A percentile compares a stretch with the other conserved stretches of the same genome.
These are phyloP conservation scores for Netelia virgata DNA, from an alignment of 2,888 invertebrate genomes.

Conservation along the genomic window DNA sequence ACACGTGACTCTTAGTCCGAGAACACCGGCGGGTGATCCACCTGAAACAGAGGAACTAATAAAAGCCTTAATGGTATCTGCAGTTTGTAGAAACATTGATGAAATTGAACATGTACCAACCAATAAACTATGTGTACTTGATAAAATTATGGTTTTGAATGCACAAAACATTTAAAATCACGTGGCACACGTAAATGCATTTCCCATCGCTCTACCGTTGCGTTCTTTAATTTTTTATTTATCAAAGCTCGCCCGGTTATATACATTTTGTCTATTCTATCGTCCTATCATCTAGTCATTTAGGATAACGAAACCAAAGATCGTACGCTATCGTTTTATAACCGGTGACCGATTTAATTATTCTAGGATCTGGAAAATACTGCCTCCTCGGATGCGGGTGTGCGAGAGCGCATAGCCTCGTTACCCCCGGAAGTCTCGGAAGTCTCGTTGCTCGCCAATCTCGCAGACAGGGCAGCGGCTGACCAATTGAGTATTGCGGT, in stretches of 20 bases:
- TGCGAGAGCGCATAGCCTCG: conserved; percentile 96
- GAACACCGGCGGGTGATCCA: conserved; percentile 93
- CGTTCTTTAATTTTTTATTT: not conserved
- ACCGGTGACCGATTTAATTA: conserved; percentile 74
- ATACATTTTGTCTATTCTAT: too few relatives aligned
- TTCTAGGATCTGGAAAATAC: conserved; percentile 95
- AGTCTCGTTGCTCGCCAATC: conserved; percentile 93
- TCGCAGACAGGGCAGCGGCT: conserved; percentile 93
- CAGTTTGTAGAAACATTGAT: conserved; percentile 72
- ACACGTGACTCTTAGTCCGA: conserved; percentile 92
- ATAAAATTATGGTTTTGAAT: conserved; percentile 60
- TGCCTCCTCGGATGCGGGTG: conserved; percentile 97
- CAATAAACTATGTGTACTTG: conserved; percentile 54
- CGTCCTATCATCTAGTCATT: too few relatives aligned
- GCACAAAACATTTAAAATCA: conserved; percentile 67
- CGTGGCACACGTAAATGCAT: conserved; percentile 5
- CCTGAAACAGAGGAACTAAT: conserved; percentile 97
- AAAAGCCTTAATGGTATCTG: conserved; percentile 88
- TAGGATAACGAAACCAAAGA: conserved; percentile 12
- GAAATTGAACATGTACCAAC: conserved; percentile 74
- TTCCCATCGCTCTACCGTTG: not conserved
- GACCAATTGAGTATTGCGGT: conserved; percentile 92
- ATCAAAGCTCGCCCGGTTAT: not conserved
- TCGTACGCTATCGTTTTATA: conserved; percentile 28
- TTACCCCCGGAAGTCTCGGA: conserved; percentile 98